Percentiles rank a stretch among this genome's conserved stretches.
Evolutionary conservation across 2,797 vertebrate species (phyloP).

Genomic region (Ispidina picta): DNA sequence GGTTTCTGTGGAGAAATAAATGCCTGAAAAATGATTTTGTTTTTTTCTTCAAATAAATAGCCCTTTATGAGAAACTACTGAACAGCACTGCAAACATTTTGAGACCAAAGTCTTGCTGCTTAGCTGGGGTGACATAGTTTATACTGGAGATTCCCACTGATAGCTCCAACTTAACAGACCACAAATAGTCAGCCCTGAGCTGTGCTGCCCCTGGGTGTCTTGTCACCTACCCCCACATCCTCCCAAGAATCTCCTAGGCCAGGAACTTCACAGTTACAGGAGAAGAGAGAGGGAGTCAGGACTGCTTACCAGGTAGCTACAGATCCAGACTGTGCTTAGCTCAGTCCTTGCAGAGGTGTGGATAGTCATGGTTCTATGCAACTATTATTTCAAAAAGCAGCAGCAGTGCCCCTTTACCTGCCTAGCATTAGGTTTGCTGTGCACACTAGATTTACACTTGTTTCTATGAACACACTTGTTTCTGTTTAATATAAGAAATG

Average conservation of each 20-base stretch:
- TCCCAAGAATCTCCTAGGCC: background rate
- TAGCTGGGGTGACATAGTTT: background rate
- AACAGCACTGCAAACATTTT: background rate
- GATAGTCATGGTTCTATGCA: background rate
- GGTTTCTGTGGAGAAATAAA: background rate
- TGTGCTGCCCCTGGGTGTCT: background rate
- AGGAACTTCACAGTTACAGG: background rate
- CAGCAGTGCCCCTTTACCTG: background rate
- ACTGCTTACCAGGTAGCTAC: background rate
- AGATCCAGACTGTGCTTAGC: background rate
- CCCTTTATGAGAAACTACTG: background rate
- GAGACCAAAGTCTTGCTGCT: background rate
- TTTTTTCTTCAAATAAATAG: background rate
- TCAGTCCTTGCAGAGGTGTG: background rate
- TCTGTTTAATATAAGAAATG: background rate
- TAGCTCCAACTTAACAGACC: background rate
- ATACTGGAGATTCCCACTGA: background rate
- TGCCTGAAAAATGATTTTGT: background rate
- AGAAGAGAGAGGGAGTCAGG: background rate
- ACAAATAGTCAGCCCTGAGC: background rate
- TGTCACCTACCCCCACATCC: accelerated
- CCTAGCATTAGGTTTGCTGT: background rate
- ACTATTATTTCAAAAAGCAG: background rate
- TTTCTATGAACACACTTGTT: background rate
- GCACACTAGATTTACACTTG: background rate